phyloP scores from a whole-genome alignment of 1,140 invertebrate species.

The Nasonia giraulti region DNA sequence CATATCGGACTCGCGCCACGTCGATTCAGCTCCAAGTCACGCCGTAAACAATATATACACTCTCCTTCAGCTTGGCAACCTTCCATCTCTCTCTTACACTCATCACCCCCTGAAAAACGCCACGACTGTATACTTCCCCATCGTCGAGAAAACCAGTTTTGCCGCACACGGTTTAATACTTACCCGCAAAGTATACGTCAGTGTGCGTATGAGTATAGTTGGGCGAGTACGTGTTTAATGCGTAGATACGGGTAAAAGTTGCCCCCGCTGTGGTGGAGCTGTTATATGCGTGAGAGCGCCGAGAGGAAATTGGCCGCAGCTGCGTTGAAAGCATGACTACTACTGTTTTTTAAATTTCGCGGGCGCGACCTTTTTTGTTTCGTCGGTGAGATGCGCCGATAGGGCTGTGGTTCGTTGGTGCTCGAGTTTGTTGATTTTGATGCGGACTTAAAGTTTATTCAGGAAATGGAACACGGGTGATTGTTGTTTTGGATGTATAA shows the following conservation, averaged over 20 bases:
- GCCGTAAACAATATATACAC: neutral
- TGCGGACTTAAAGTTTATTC: too few species aligned
- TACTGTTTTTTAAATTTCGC: too few species aligned
- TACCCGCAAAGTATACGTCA: neutral
- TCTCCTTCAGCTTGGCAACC: too few species aligned
- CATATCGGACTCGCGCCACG: neutral
- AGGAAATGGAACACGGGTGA: too few species aligned
- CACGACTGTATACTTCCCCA: neutral
- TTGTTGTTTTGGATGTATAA: too few species aligned
- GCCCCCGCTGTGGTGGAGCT: too few species aligned
- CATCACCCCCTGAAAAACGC: neutral
- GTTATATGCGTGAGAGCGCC: neutral
- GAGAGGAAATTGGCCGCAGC: neutral
- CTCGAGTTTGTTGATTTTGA: too few species aligned
- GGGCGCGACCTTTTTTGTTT: too few species aligned
- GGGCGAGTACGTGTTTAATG: neutral
- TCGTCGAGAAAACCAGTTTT: neutral
- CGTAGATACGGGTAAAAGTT: neutral
- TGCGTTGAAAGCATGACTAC: neutral
- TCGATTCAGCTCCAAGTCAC: neutral
- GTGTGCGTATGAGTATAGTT: neutral
- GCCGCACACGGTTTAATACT: neutral
- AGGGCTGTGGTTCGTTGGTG: too few species aligned
- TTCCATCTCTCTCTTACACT: neutral
- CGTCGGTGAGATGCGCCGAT: too few species aligned